These are phyloP conservation scores for Ormyrus rosae DNA, from an alignment of 2,888 invertebrate genomes.

Conservation along the genomic window DNA sequence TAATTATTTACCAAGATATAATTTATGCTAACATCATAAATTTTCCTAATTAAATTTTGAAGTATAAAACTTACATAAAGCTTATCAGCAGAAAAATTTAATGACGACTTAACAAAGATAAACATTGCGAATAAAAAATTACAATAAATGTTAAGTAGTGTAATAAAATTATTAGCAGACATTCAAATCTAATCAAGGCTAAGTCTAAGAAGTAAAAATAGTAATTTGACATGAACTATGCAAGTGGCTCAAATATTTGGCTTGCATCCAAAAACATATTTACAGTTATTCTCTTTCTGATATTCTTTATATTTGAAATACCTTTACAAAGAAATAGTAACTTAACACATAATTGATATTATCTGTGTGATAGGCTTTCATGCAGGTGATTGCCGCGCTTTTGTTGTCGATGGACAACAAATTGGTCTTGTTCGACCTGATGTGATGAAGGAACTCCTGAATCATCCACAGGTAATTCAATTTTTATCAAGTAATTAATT, in stretches of 20 bases:
- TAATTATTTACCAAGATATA: too few species aligned
- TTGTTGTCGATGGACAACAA: conserved; percentile 91
- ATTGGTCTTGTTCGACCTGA: conserved; percentile 92
- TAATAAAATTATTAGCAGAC: conserved; percentile 28
- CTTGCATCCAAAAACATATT: conserved; percentile 58
- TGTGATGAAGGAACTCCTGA: conserved; percentile 87
- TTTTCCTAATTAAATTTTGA: too few species aligned
- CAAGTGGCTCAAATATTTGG: conserved; percentile 57
- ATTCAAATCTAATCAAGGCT: conserved; percentile 54
- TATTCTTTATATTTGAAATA: conserved; percentile 41
- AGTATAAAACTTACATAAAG: too few species aligned
- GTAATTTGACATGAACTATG: conserved; percentile 50
- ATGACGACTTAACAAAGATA: too few species aligned
- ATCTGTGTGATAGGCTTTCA: conserved; percentile 81
- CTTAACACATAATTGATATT: conserved; percentile 40
- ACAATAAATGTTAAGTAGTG: conserved; percentile 11
- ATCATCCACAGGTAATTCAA: conserved; percentile 85
- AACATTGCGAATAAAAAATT: too few species aligned
- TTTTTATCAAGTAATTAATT: conserved; percentile 1
- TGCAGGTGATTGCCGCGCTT: conserved; percentile 88
- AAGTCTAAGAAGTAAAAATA: conserved; percentile 59
- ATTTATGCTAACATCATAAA: too few species aligned
- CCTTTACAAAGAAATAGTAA: conserved; percentile 43
- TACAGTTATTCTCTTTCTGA: conserved; percentile 40
- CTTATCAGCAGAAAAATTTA: too few species aligned